Evolutionary conservation across 1,140 invertebrate genomes (phyloP).

Genomic region (Cardiocondyla obscurior): DNA sequence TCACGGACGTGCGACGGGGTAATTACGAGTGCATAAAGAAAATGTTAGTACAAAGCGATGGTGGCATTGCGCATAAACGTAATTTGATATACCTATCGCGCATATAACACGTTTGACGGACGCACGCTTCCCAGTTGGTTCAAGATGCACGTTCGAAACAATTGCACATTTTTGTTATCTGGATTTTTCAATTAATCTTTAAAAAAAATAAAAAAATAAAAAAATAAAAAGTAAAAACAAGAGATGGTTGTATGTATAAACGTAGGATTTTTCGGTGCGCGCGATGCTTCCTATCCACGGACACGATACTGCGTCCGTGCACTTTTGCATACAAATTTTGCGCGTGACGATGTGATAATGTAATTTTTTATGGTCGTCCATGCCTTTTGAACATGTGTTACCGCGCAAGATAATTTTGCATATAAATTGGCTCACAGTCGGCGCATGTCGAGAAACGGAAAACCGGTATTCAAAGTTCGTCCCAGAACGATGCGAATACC

Average conservation of each 20-base stretch:
- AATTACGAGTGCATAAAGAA: conserved; percentile 39
- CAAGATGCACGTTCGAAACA: not conserved
- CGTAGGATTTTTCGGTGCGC: conserved; percentile 27
- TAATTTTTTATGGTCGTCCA: conserved; percentile 62
- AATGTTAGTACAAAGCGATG: not conserved
- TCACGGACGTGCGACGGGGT: not conserved
- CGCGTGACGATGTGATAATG: conserved; percentile 66
- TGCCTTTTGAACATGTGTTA: conserved; percentile 70
- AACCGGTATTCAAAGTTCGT: conserved; percentile 70
- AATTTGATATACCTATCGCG: not conserved
- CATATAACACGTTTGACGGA: not conserved
- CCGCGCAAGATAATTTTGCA: conserved; percentile 70
- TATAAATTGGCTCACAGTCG: conserved; percentile 70
- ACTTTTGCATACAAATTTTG: conserved; percentile 67
- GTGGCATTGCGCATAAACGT: conserved; percentile 1
- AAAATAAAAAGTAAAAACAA: too few species aligned
- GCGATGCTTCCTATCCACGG: conserved; percentile 42
- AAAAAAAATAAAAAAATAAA: too few species aligned
- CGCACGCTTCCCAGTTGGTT: not conserved
- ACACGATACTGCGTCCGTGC: conserved; percentile 58
- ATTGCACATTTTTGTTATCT: not conserved
- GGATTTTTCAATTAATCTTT: conserved; percentile 47
- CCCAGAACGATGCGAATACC: conserved; percentile 59
- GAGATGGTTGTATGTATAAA: conserved; percentile 42
- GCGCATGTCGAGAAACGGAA: conserved; percentile 67